Evolutionary conservation across 2,888 invertebrate genomes (phyloP).

Genomic region (Dynastes maya): DNA sequence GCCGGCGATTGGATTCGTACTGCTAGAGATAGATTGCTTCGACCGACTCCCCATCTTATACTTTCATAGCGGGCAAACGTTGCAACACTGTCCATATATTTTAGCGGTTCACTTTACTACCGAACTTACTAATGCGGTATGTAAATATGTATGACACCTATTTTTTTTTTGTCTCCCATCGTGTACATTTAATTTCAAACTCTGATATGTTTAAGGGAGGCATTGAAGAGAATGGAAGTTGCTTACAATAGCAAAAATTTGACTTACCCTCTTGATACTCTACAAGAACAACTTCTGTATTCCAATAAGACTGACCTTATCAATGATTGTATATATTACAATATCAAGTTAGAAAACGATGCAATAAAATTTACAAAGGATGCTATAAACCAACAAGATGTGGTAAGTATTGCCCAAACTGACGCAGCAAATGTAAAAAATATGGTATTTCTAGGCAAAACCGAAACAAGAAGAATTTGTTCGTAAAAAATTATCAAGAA

Average conservation of each 20-base stretch:
- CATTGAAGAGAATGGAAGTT: slow-evolving; percentile 73
- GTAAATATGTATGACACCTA: no score
- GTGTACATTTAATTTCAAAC: no score
- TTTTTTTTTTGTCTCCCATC: no score
- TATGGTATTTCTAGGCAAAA: slow-evolving; percentile 56
- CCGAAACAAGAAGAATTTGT: slow-evolving; percentile 56
- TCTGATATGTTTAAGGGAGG: slow-evolving; percentile 69
- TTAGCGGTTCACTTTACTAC: no score
- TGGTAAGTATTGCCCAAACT: slow-evolving; percentile 67
- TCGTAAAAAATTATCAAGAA: slow-evolving; percentile 56
- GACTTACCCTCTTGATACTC: slow-evolving; percentile 70
- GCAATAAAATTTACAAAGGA: slow-evolving; percentile 68
- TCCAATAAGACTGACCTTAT: slow-evolving; percentile 67
- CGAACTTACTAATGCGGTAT: no score
- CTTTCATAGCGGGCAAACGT: no score
- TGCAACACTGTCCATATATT: no score
- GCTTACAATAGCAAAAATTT: slow-evolving; percentile 76
- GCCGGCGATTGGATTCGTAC: no score
- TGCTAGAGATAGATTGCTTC: no score
- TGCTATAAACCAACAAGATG: slow-evolving; percentile 67
- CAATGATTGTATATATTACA: slow-evolving; percentile 72
- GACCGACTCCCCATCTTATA: no score
- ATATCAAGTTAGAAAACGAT: slow-evolving; percentile 66
- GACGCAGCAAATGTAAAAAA: neutral
- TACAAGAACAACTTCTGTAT: slow-evolving; percentile 72